Conservation (phyloP, 2,113 vertebrate species). For the Pelvicachromis taeniatus region DNA sequence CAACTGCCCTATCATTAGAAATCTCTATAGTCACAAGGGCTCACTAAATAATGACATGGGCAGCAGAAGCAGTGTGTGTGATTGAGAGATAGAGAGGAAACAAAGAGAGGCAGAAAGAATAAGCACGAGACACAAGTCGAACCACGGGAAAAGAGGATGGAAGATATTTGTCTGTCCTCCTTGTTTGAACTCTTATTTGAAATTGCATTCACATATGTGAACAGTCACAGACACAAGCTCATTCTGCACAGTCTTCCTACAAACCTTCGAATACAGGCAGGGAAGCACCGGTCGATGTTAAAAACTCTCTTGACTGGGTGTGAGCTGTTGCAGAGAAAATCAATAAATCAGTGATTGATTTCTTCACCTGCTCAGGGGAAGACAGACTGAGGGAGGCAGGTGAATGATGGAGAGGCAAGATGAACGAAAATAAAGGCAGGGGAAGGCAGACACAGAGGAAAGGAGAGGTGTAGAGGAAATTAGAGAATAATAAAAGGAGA, state of each 20-base stretch:
- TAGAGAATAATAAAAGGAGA: slow-evolving; percentile 22
- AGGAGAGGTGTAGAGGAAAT: not conserved
- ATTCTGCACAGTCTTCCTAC: not conserved
- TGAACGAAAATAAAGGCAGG: not conserved
- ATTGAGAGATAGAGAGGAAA: not conserved
- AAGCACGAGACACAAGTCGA: not conserved
- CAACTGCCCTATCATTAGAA: slow-evolving; percentile 57
- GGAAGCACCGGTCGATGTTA: slow-evolving; percentile 19
- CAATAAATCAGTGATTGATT: slow-evolving; percentile 56
- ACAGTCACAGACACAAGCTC: not conserved
- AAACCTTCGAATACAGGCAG: not conserved
- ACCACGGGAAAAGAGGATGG: not conserved
- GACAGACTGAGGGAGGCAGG: not conserved
- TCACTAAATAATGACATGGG: slow-evolving; percentile 40
- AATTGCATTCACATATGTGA: not conserved
- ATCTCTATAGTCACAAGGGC: slow-evolving; percentile 45
- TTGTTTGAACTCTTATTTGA: slow-evolving; percentile 16
- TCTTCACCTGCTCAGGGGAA: slow-evolving; percentile 32
- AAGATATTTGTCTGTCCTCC: slow-evolving; percentile 1
- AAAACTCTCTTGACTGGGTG: slow-evolving; percentile 21
- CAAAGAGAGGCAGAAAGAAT: not conserved
- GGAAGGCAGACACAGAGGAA: not conserved
- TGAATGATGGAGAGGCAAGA: slow-evolving; percentile 32
- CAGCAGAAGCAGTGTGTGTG: not conserved
- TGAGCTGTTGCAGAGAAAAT: slow-evolving; percentile 24